Evolutionary conservation across 2,797 vertebrate genomes (phyloP), one percentile per base, ranked within the genome.

Genomic region (Nasua narica): DNA sequence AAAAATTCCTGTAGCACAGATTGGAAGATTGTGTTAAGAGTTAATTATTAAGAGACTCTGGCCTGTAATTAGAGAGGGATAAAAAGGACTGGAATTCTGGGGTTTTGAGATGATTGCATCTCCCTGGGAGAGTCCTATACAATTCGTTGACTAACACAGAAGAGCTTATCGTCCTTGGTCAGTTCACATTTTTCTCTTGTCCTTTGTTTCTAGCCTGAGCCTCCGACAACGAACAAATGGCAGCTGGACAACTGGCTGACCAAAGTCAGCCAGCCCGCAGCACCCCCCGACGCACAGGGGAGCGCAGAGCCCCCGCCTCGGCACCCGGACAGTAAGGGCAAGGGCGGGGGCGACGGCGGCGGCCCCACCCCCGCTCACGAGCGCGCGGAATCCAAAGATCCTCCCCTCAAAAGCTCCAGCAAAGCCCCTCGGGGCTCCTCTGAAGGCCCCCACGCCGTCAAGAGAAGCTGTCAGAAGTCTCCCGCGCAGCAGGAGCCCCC

Each of bases 221-320:
- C 98, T 94, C 98, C 98, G 12, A 98, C 98, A 89, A 98, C 98
- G 87, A 99, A 98, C 69, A 99, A 99, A 94, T 99, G 99, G 99
- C 99, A 99, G 98, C 98, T 99, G 2, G 99, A 99, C 96, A 99
- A 99, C 97, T 99, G 99, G 99, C 98, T 99, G 86, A 99, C 95
- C 90, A 98, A 98, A 96, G 98, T 98, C 93, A 99, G 98, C 97
- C 99, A 99, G 86, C 99, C 99, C 18, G 98, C 96, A 70, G 98
- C 95, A 46, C 97, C 98, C 79, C n/a, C 97, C 0, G 99, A 99
- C 77, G 97, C 97, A 62, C 98, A 98, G 32, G 40, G 93, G 0
- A 94, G 95, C 23, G 1, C 48, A 1, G 72, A 94, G 46, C 78
- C 69, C 27, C 56, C 98, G 43, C 84, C 91, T 1, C 92, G 91